Percentiles rank a stretch among this genome's conserved stretches.
phyloP scores from a whole-genome alignment of 2,113 vertebrate species.

The Nycticryphes semicollaris region DNA sequence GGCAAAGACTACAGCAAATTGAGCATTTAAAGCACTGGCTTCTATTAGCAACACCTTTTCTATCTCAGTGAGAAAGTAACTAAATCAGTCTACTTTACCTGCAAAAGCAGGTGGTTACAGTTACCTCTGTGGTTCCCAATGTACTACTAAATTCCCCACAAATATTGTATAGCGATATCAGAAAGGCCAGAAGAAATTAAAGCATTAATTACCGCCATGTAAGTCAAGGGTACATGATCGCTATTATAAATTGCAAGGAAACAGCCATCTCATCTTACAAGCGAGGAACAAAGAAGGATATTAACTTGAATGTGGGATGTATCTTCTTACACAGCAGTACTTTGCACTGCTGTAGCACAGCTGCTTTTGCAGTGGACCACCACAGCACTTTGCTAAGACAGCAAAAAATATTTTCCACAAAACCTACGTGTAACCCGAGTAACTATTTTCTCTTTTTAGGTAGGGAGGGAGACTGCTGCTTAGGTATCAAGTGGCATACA shows the following conservation, averaged over 20 bases:
- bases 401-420: background rate
- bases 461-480: background rate
- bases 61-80: background rate
- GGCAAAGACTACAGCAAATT: background rate
- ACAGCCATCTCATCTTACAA: background rate
- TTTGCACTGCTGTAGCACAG: background rate
- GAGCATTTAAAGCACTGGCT: background rate
- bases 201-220: background rate
- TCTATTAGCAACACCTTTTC: background rate
- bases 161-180: background rate
- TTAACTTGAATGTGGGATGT: background rate
- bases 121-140: background rate
- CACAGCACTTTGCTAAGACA: background rate
- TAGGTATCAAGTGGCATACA: background rate
- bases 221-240: background rate
- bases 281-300: background rate
- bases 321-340: background rate
- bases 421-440: background rate
- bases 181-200: background rate
- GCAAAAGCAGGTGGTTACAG: background rate
- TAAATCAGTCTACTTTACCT: background rate
- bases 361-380: background rate
- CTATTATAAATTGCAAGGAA: background rate
- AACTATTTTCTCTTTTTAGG: background rate
- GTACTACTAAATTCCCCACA: background rate